Conservation (phyloP, 2,888 invertebrate species). For the Argyresthia albistria region DNA sequence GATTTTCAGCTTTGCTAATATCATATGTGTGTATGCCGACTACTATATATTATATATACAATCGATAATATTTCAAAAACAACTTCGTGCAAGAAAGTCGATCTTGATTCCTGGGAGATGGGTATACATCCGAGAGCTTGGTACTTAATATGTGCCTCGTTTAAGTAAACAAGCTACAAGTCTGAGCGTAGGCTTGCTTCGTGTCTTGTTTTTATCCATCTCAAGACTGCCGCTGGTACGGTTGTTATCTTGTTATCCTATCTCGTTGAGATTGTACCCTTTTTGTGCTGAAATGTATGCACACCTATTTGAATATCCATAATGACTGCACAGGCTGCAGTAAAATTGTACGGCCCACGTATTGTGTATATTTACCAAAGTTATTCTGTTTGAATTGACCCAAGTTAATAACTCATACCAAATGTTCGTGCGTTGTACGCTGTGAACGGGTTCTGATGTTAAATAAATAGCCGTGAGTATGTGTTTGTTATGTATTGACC, state of each 20-base stretch:
- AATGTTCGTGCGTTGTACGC: too few species aligned
- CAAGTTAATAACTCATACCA: too few species aligned
- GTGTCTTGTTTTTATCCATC: slow-evolving; percentile 63
- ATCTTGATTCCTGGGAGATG: slow-evolving; percentile 1
- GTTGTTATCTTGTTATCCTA: slow-evolving; percentile 72
- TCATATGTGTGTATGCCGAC: too few species aligned
- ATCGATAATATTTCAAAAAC: too few species aligned
- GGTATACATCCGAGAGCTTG: neutral
- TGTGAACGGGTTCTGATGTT: too few species aligned
- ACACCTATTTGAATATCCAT: slow-evolving; percentile 18
- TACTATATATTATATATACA: too few species aligned
- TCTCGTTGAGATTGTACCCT: slow-evolving; percentile 61
- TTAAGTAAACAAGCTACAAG: slow-evolving; percentile 67
- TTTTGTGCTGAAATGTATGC: slow-evolving; percentile 41
- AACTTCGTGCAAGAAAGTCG: neutral
- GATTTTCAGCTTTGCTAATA: too few species aligned
- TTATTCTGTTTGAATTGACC: neutral
- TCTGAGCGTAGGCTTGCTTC: slow-evolving; percentile 46
- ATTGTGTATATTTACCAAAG: neutral
- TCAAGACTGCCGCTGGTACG: slow-evolving; percentile 51
- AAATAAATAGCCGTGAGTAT: too few species aligned
- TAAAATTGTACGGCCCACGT: neutral
- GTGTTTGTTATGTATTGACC: too few species aligned
- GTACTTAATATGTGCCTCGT: slow-evolving; percentile 48
- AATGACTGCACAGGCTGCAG: slow-evolving; percentile 9